A percentile compares a stretch with the other conserved stretches of the same genome.
phyloP scores from a whole-genome alignment of 2,888 invertebrate genomes.

The Nemotelus pantherinus region DNA sequence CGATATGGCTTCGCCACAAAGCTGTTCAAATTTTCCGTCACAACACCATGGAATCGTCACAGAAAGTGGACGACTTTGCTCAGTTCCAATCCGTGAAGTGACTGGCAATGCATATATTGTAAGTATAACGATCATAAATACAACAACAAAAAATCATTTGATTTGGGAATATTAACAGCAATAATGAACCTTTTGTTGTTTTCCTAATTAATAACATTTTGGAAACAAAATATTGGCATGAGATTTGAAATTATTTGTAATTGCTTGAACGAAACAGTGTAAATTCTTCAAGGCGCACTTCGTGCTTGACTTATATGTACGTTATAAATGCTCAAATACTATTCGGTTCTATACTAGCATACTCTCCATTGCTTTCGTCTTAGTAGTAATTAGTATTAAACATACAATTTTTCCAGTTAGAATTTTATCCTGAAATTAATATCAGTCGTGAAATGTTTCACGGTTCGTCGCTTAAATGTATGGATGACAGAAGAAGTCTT shows the following conservation, averaged over 20 bases:
- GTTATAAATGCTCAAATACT: no score
- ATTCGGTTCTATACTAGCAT: no score
- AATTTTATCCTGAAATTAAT: slow-evolving; percentile 75
- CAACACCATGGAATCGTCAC: slow-evolving; percentile 70
- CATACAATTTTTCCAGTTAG: slow-evolving; percentile 64
- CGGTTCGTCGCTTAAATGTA: slow-evolving; percentile 65
- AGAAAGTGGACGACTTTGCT: slow-evolving; percentile 72
- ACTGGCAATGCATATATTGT: slow-evolving; percentile 59
- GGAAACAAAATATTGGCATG: not conserved
- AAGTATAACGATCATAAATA: slow-evolving; percentile 59
- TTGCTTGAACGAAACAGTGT: no score
- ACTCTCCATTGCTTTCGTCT: not conserved
- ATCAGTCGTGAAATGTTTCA: slow-evolving; percentile 73
- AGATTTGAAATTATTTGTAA: not conserved
- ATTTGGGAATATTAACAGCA: not conserved
- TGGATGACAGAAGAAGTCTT: slow-evolving; percentile 66
- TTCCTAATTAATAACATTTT: no score
- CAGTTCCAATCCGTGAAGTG: slow-evolving; percentile 67
- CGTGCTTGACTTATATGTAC: no score
- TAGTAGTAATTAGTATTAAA: not conserved
- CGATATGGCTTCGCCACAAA: slow-evolving; percentile 67
- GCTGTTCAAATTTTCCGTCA: slow-evolving; percentile 67
- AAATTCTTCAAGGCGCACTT: no score
- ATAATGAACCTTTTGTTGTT: not conserved
- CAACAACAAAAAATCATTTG: not conserved